phyloP scores from a whole-genome alignment of 2,888 invertebrate genomes.

The Mactromeris polynyma region DNA sequence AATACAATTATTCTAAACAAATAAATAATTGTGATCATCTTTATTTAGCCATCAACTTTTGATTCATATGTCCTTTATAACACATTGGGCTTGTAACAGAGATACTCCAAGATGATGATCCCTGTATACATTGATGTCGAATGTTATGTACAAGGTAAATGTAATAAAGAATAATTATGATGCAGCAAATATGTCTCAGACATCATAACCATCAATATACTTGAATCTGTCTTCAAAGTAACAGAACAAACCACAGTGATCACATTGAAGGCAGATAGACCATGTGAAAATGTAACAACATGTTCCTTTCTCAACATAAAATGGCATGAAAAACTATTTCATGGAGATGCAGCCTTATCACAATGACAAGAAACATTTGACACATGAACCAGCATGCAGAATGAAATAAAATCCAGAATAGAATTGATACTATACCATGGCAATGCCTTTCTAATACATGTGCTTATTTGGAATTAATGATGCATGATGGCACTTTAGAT shows the following conservation, averaged over 20 bases:
- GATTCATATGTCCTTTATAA: too few relatives aligned
- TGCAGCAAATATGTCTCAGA: too few relatives aligned
- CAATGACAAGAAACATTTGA: not conserved
- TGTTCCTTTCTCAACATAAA: not conserved
- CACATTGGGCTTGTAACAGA: too few relatives aligned
- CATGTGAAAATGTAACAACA: not conserved
- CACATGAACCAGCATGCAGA: not conserved
- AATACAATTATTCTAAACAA: too few relatives aligned
- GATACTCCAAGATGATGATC: too few relatives aligned
- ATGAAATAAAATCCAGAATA: not conserved
- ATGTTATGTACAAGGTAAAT: too few relatives aligned
- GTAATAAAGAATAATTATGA: too few relatives aligned
- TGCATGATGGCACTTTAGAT: conserved; percentile 7
- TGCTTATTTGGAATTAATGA: conserved; percentile 5
- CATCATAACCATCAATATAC: too few relatives aligned
- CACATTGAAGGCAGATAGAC: not conserved
- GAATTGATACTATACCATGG: conserved; percentile 6
- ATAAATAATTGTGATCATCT: too few relatives aligned
- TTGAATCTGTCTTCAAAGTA: not conserved
- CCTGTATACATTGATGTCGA: too few relatives aligned
- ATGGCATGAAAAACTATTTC: not conserved
- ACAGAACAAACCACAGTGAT: not conserved
- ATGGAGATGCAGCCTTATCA: not conserved
- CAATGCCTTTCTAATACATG: not conserved
- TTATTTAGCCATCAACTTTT: too few relatives aligned